Evolutionary conservation across 2,888 invertebrate genomes (phyloP), one percentile per base, ranked within the genome.

Genomic region (Lasioglossum vierecki): DNA sequence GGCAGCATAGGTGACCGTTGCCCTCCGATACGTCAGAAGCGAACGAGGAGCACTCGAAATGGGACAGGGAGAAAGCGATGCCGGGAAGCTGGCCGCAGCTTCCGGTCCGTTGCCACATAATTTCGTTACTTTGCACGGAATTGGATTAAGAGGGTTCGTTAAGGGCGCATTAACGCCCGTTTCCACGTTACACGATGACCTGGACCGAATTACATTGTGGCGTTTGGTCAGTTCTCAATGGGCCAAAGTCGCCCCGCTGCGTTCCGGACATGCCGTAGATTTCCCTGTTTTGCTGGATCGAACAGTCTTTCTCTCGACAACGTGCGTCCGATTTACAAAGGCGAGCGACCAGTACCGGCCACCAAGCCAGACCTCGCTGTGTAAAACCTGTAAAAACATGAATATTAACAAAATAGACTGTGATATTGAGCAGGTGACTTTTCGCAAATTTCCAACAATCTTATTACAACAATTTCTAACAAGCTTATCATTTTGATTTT

Each of bases 131-230:
- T 91, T 91, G 88, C 88, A 81, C 88, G 83, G 91, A 93, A 94
- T 93, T 93, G 94, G 94, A 94, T 94, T 94, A 94, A 89, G 90
- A 39, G 90, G 89, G 89, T 92, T 92, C 91, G 91, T 93, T 93
- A 93, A 91, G 91, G 89, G 88, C 84, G 93, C 88, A 92, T 93
- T 93, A 92, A 90, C 83, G 80, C 83, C 84, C 90, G 89, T 92
- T 90, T 89, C 79, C 82, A 88, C 88, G 89, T 90, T 88, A 83
- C 77, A 90, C 91, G 91, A 91, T 92, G 90, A 91, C 89, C 91
- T 88, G 70, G 84, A 68, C 82, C 70, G 85, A 89, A 89, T 88
- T 88, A 90, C 87, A 90, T 91, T 88, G 88, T 89, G 82, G 82
- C 82, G 89, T 82, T 84, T 86, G 91, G 90, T 90, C 91, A 87